Percentiles rank a stretch among this genome's conserved stretches.
Evolutionary conservation across 2,113 vertebrate species (phyloP).

Genomic region (Neoarius graeffei): DNA sequence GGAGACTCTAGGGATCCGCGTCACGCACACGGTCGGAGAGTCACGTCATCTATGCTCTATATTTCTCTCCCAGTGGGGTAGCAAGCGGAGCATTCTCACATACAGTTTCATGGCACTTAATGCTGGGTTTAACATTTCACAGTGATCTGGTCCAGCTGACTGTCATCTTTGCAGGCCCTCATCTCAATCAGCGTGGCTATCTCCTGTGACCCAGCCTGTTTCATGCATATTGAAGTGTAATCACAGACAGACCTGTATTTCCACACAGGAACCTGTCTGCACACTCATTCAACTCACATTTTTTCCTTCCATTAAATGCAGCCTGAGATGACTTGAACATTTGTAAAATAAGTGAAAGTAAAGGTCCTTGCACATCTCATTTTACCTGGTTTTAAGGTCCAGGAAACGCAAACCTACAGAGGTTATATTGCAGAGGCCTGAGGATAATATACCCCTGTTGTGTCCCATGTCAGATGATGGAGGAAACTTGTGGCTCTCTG

Average conservation of each 20-base stretch:
- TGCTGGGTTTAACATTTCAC: conserved; percentile 12
- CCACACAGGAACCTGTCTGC: conserved; percentile 1
- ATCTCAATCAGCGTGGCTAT: conserved; percentile 32
- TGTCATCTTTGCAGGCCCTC: conserved; percentile 22
- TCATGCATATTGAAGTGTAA: conserved; percentile 27
- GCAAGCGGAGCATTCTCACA: neutral
- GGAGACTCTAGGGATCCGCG: neutral
- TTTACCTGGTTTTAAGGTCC: neutral
- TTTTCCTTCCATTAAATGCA: neutral
- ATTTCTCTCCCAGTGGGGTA: conserved; percentile 23
- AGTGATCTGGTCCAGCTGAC: conserved; percentile 30
- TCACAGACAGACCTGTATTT: conserved; percentile 8
- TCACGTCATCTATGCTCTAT: conserved; percentile 14
- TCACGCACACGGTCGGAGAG: conserved; percentile 22
- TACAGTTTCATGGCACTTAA: conserved; percentile 18
- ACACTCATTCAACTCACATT: neutral
- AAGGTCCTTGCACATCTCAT: conserved; percentile 1
- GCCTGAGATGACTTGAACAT: neutral
- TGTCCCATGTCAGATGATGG: conserved; percentile 16
- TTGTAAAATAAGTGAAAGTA: neutral
- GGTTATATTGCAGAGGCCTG: neutral
- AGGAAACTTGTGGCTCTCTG: neutral
- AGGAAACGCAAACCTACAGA: neutral
- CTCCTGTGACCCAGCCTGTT: conserved; percentile 32
- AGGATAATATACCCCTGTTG: neutral